Evolutionary conservation across 2,888 invertebrate species (phyloP).

Genomic region (Lagria hirta): DNA sequence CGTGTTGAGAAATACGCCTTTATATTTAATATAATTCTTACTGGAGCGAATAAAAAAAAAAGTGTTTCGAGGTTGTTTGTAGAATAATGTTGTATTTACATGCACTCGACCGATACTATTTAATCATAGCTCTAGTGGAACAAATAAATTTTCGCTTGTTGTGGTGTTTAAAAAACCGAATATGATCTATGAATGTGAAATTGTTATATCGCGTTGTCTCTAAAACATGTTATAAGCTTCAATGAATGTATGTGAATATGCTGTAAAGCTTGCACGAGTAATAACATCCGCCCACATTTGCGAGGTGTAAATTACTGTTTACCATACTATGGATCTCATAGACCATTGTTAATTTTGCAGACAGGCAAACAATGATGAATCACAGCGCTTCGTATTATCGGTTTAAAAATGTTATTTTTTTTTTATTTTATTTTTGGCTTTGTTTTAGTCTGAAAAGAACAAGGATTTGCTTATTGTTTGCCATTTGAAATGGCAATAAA

Average conservation of each 20-base stretch:
- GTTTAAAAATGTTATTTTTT: conserved; percentile 21
- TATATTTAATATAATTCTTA: no score
- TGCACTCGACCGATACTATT: no score
- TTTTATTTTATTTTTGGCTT: conserved; percentile 7
- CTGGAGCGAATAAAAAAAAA: no score
- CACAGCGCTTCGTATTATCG: conserved; percentile 21
- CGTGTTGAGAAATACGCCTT: no score
- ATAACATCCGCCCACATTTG: conserved; percentile 35
- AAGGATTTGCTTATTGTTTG: conserved; percentile 19
- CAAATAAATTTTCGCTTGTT: no score
- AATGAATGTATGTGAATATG: conserved; percentile 18
- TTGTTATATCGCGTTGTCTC: no score
- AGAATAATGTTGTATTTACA: no score
- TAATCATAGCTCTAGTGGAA: no score
- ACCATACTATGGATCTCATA: conserved; percentile 27
- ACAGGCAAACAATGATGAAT: conserved; percentile 27
- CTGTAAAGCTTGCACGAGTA: conserved; percentile 19
- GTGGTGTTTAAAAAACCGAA: no score
- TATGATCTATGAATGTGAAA: no score
- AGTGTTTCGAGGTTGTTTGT: no score
- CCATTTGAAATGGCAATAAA: conserved; percentile 15
- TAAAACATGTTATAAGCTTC: conserved; percentile 23
- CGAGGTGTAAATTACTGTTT: conserved; percentile 39
- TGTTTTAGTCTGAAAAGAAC: conserved; percentile 3
- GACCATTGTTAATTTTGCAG: conserved; percentile 26